Evolutionary conservation across 2,113 vertebrate genomes (phyloP).

Genomic region (Azemiops feae): DNA sequence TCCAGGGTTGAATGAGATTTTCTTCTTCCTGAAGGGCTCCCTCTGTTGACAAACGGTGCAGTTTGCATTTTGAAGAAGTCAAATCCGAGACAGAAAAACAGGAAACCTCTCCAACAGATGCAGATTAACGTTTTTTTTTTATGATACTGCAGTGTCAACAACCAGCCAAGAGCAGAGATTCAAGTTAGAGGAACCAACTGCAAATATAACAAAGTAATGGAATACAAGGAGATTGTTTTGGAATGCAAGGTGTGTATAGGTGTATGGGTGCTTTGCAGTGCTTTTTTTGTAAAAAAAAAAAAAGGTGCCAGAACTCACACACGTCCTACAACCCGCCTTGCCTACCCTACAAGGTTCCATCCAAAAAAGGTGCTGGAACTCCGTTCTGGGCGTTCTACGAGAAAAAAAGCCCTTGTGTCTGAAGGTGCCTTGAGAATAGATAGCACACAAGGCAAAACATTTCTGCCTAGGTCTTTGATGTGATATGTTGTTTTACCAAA

Average conservation of each 20-base stretch:
- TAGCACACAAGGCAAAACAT: neutral
- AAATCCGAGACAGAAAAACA: neutral
- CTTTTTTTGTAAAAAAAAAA: no score
- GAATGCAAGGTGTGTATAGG: neutral
- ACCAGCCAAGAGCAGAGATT: neutral
- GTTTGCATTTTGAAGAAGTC: neutral
- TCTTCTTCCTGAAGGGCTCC: constrained; percentile 12
- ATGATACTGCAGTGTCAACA: neutral
- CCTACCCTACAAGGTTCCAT: no score
- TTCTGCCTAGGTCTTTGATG: neutral
- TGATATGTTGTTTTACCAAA: neutral
- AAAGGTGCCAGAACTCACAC: no score
- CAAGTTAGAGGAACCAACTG: no score
- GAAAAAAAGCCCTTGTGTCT: no score
- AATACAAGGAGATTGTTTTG: neutral
- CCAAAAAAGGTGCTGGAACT: no score
- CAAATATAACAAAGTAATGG: neutral
- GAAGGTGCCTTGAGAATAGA: neutral
- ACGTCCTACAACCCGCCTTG: no score
- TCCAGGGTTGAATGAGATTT: neutral
- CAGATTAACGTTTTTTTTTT: no score
- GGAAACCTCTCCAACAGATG: neutral
- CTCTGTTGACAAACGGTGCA: neutral
- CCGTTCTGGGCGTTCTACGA: no score
- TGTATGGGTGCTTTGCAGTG: neutral